Percentiles rank a stretch among this genome's conserved stretches.
These are phyloP conservation scores for Paelopatides confundens DNA, from an alignment of 53 echinoderm and acorn worm species.

Conservation along the genomic window DNA sequence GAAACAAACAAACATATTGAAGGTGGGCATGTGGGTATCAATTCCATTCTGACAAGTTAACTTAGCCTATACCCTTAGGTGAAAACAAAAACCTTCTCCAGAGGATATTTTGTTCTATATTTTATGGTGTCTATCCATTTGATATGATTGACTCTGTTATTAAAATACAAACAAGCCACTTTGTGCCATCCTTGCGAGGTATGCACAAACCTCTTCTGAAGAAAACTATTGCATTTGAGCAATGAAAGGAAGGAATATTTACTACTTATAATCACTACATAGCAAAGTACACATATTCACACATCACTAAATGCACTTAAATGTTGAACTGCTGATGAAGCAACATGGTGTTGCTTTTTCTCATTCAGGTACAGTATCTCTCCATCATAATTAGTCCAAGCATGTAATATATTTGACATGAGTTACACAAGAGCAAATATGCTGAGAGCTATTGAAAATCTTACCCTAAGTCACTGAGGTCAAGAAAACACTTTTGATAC, in stretches of 20 bases:
- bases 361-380: background rate
- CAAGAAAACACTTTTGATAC: background rate
- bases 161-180: background rate
- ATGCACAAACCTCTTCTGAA: background rate
- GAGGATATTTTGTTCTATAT: too few relatives aligned
- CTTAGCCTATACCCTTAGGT: too few relatives aligned
- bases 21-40: too few relatives aligned
- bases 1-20: too few relatives aligned
- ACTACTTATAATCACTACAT: background rate
- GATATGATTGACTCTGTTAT: too few relatives aligned
- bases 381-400: background rate
- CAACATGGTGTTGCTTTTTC: background rate
- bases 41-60: too few relatives aligned
- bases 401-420: background rate
- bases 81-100: too few relatives aligned
- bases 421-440: constrained; percentile 3
- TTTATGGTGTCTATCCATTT: too few relatives aligned
- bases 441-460: background rate
- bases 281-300: background rate
- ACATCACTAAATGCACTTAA: background rate
- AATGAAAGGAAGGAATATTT: background rate
- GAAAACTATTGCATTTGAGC: background rate
- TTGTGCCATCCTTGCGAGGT: background rate
- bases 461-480: background rate
- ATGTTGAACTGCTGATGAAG: background rate